phyloP scores from a whole-genome alignment of 2,888 invertebrate genomes.

The Eudemis profundana region DNA sequence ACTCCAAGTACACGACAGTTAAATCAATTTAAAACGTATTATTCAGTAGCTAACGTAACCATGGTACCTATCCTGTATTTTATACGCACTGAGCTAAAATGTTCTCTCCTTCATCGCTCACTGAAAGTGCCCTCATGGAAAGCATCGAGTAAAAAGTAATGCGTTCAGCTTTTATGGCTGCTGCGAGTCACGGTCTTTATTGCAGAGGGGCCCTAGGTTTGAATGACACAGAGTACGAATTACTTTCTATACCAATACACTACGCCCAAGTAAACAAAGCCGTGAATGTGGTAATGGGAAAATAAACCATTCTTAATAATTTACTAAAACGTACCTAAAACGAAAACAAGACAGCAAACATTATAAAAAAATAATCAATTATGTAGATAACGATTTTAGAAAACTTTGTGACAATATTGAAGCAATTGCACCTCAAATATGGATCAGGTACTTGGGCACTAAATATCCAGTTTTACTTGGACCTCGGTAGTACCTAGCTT shows the following conservation, averaged over 20 bases:
- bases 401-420: no score
- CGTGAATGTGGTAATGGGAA: no score
- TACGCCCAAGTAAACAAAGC: constrained; percentile 1
- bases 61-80: background rate
- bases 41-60: background rate
- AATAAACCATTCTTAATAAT: no score
- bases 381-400: no score
- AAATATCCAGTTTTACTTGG: background rate
- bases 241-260: constrained; percentile 1
- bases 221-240: constrained; percentile 51
- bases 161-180: constrained; percentile 83
- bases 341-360: no score
- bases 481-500: no score
- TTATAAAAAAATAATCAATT: no score
- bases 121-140: constrained; percentile 77
- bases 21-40: background rate
- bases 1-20: background rate
- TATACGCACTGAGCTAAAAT: constrained; percentile 12
- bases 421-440: no score
- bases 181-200: constrained; percentile 84
- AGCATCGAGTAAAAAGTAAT: constrained; percentile 81
- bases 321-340: no score
- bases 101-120: constrained; percentile 42
- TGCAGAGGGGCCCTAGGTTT: constrained; percentile 68
- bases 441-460: background rate